Evolutionary conservation across 2,888 invertebrate species (phyloP).

Genomic region (Magallana nippona): DNA sequence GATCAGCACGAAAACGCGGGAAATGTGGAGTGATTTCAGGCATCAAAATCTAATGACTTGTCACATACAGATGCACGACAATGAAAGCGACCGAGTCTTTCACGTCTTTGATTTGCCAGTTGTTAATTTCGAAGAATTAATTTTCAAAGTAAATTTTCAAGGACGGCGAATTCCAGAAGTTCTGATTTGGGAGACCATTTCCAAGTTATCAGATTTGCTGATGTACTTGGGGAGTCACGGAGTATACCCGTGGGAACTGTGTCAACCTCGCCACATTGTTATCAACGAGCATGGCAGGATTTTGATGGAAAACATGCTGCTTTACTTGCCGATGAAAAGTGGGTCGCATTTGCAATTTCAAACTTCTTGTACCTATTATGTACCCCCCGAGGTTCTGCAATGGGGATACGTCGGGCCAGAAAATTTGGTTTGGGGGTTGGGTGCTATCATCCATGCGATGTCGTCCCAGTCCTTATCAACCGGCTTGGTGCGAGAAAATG

Average conservation of each 20-base stretch:
- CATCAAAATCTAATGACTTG: constrained; percentile 72
- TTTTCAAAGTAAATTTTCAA: constrained; percentile 64
- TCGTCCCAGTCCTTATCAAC: constrained; percentile 54
- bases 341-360: constrained; percentile 61
- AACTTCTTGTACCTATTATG: constrained; percentile 53
- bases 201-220: constrained; percentile 69
- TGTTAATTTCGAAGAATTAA: constrained; percentile 70
- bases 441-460: constrained; percentile 65
- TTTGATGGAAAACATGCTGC: constrained; percentile 70
- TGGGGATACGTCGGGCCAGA: constrained; percentile 54
- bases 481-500: constrained; percentile 41
- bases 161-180: constrained; percentile 67
- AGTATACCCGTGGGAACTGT: constrained; percentile 65
- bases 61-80: constrained; percentile 65
- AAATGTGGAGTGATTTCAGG: constrained; percentile 67
- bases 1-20: constrained; percentile 60
- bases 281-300: constrained; percentile 65
- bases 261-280: constrained; percentile 68
- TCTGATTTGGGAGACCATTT: constrained; percentile 68
- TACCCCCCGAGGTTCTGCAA: constrained; percentile 63
- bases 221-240: constrained; percentile 64
- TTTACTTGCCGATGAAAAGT: constrained; percentile 64
- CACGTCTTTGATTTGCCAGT: constrained; percentile 73
- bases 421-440: constrained; percentile 68
- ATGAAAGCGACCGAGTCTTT: constrained; percentile 63